Percentiles rank a stretch among this genome's conserved stretches.
These are phyloP conservation scores for Melanaphis sacchari DNA, from an alignment of 1,140 invertebrate species.

Conservation along the genomic window DNA sequence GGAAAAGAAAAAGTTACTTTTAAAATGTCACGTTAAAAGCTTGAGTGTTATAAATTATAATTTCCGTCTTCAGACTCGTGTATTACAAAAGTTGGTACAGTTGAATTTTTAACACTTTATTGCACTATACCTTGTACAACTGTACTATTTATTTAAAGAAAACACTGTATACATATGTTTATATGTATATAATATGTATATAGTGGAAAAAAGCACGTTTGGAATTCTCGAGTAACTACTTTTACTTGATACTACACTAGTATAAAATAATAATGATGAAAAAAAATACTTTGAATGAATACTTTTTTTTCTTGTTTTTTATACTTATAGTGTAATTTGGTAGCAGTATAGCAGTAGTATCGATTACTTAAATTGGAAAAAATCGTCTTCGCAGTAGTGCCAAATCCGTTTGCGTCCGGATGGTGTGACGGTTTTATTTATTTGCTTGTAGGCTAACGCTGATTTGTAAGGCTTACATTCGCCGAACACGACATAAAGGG, in stretches of 20 bases:
- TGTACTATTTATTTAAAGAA: background rate
- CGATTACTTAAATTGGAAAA: conserved; percentile 56
- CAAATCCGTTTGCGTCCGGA: conserved; percentile 53
- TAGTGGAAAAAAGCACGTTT: background rate
- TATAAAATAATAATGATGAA: background rate
- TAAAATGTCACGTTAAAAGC: background rate
- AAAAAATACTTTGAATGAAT: conserved; percentile 13
- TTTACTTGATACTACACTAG: background rate
- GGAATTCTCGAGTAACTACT: background rate
- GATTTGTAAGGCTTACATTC: conserved; percentile 55
- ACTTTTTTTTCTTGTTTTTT: background rate
- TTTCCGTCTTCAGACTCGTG: background rate
- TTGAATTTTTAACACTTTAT: conserved; percentile 25
- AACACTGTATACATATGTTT: background rate
- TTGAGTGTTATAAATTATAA: background rate
- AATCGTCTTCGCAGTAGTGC: conserved; percentile 36
- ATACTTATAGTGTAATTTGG: background rate
- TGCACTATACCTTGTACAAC: background rate
- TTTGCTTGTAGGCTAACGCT: conserved; percentile 53
- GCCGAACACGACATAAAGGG: conserved; percentile 28
- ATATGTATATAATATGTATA: background rate
- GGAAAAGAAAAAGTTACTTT: background rate
- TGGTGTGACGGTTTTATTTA: conserved; percentile 51
- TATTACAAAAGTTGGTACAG: background rate
- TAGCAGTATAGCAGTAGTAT: background rate